Conservation (phyloP, 2,888 invertebrate genomes). For the Heliconius ismenius region DNA sequence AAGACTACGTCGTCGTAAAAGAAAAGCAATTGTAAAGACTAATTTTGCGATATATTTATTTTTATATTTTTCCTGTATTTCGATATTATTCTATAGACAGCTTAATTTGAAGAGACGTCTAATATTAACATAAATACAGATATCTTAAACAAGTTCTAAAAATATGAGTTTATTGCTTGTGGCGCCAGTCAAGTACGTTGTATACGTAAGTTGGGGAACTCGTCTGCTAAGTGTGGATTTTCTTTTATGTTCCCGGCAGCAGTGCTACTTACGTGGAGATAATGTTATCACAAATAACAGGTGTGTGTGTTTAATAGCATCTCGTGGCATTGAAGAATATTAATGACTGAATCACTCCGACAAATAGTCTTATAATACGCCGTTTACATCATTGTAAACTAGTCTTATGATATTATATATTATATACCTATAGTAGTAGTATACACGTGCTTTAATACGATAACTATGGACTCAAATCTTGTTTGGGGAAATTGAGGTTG, state of each 20-base stretch:
- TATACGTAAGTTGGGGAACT: slow-evolving; percentile 22
- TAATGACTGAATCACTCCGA: slow-evolving; percentile 10
- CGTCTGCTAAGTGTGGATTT: slow-evolving; percentile 29
- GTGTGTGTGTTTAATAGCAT: slow-evolving; percentile 29
- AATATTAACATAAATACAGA: slow-evolving; percentile 39
- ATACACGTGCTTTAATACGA: background rate
- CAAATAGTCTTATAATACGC: slow-evolving; percentile 4
- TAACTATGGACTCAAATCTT: background rate
- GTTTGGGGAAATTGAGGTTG: background rate
- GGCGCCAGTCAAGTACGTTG: slow-evolving; percentile 45
- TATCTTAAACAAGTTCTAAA: slow-evolving; percentile 45
- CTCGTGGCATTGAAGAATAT: slow-evolving; percentile 27
- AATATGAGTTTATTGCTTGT: slow-evolving; percentile 41
- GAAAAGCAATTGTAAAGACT: background rate
- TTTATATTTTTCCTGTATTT: background rate
- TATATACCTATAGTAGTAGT: background rate
- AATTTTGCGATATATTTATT: no score
- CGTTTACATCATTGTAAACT: slow-evolving; percentile 8
- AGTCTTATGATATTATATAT: background rate
- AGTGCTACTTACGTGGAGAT: slow-evolving; percentile 33
- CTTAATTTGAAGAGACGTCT: background rate
- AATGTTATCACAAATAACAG: slow-evolving; percentile 37
- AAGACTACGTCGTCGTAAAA: background rate
- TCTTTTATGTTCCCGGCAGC: slow-evolving; percentile 35
- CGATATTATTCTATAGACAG: background rate